Conservation (phyloP, 2,797 vertebrate genomes). For the Synanceia verrucosa region DNA sequence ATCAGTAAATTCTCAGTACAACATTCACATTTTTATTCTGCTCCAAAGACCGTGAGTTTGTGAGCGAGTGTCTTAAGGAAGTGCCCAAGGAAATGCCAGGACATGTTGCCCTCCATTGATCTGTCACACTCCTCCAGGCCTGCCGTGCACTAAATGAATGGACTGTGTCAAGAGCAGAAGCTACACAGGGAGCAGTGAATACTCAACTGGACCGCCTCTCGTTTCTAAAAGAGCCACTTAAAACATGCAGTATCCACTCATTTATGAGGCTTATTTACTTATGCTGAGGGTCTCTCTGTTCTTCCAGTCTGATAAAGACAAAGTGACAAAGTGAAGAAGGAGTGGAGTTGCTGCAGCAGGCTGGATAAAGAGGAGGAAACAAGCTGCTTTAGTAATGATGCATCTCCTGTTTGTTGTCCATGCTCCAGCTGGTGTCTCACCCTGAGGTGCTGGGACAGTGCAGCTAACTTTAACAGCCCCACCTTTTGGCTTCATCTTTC, state of each 20-base stretch:
- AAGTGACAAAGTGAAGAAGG: constrained; percentile 18
- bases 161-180: constrained; percentile 26
- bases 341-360: constrained; percentile 40
- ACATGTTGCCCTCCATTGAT: constrained; percentile 45
- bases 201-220: constrained; percentile 34
- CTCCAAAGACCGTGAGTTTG: constrained; percentile 19
- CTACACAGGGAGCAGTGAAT: constrained; percentile 5
- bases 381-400: constrained; percentile 60
- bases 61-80: constrained; percentile 17
- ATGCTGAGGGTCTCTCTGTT: constrained; percentile 25
- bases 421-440: constrained; percentile 53
- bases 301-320: constrained; percentile 26
- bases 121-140: constrained; percentile 42
- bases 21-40: constrained; percentile 27
- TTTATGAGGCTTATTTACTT: constrained; percentile 46
- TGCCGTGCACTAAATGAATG: constrained; percentile 34
- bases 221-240: constrained; percentile 42
- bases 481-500: constrained; percentile 38
- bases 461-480: constrained; percentile 26
- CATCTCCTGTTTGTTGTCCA: constrained; percentile 32
- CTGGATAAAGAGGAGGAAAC: constrained; percentile 42
- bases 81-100: constrained; percentile 42
- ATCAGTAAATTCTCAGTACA: constrained; percentile 19
- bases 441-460: constrained; percentile 43
- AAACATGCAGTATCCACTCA: constrained; percentile 40